Evolutionary conservation across 2,888 invertebrate species (phyloP), one percentile per base, ranked within the genome.

Genomic region (Chrysolina haemoptera): DNA sequence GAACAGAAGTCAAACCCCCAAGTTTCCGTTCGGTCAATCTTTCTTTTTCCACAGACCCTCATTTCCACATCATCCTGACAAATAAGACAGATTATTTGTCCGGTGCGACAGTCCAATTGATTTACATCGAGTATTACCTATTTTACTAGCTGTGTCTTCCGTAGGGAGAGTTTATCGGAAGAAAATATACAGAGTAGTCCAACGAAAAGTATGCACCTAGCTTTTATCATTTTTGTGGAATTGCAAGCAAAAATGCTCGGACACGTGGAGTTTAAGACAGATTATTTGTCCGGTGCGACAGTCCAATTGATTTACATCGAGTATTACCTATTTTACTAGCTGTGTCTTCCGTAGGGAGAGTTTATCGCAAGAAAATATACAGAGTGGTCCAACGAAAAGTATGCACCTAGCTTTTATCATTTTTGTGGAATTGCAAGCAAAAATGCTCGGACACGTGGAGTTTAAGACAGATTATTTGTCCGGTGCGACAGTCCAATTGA

Each of bases 21-120:
- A 76, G 75, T 75, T 78, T 76, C 75, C 78, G 76, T 79, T 75
- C 77, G 79, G 81, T 78, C 84, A 83, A 85, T 85, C 85, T 86
- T 86, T 85, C 84, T 83, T 82, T 79, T 81, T 80, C 80, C 81
- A 80, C 79, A 79, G 84, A 85, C 86, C 85, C 87, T 84, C 85
- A 85, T 86, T 86, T 86, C 81, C 84, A 84, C 86, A 85, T 86
- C 85, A 84, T 82, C 80, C 83, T 85, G 87, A 86, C 87, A 87
- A 87, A 87, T 87, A 85, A 86, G 87, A 86, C 84, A 84, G 85
- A 86, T 85, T 86, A 87, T 87, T 87, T 87, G 87, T 87, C 86
- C 87, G 85, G 84, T 82, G 85, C 83, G 85, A 84, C 85, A 79
- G 81, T 71, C 80, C 87, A 86, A 87, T 87, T 87, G 87, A 87